Evolutionary conservation across 23 tunicate genomes (phyloP), one percentile per base, ranked within the genome.

Genomic region (Oikopleura dioica): DNA sequence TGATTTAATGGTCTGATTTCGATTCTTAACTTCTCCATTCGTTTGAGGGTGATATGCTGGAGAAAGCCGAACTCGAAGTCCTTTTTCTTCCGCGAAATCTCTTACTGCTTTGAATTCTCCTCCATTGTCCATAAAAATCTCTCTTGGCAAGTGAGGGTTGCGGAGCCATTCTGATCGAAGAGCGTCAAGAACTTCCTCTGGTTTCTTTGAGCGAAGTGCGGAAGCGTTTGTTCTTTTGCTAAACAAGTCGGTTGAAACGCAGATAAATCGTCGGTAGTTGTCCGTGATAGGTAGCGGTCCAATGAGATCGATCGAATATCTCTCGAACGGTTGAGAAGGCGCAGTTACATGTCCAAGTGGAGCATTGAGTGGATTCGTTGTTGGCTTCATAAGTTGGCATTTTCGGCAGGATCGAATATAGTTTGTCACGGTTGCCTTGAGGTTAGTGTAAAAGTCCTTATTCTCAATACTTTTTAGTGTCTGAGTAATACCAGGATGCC

Each of bases 211-310:
- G 5, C 30, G 30, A 24, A 63, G 2, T 21, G 72, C 33, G 2
- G 72, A 2, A 21, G 33, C 72, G 33, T 63, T 12, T 12, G 26
- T 31, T 28, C 26, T 63, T 63, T 63, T 63, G 32, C 32, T 16
- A 28, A 63, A 63, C 16, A 28, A 2, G 33, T 63, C 72, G 2
- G 33, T 21, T 12, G 30, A 23, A 63, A 28, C 33, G 5, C 16
- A 2, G 5, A 28, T 31, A 28, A 12, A 63, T 63, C 72, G 30
- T 23, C 26, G 2, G 29, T 28, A 23, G 33, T 63, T 31, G 2
- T 63, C 72, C 33, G 72, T 63, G 72, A 63, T 63, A 2, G 72
- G 29, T 28, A 63, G 72, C 29, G 72, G 72, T 23, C 72, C 72
- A 21, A 63, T 63, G 29, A 63, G 72, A 28, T 63, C 72, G 72